phyloP scores from a whole-genome alignment of 2,888 invertebrate genomes.

The Cantharis rufa region DNA sequence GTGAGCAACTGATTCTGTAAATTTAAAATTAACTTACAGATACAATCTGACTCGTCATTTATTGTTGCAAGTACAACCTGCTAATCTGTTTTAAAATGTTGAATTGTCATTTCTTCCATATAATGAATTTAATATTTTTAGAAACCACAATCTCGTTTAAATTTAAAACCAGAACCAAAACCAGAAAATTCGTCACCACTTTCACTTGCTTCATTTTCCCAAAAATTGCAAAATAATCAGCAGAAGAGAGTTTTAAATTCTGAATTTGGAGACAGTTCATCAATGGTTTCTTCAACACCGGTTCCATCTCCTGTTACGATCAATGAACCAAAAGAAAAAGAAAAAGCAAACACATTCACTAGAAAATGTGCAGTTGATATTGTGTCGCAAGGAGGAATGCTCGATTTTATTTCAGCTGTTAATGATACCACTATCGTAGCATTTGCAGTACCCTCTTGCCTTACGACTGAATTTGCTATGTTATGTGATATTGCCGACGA shows the following conservation, averaged over 20 bases:
- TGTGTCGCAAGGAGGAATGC: neutral
- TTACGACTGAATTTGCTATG: neutral
- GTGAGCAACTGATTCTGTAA: no score
- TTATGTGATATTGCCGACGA: conserved; percentile 16
- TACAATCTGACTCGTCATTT: no score
- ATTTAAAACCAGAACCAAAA: neutral
- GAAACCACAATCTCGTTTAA: neutral
- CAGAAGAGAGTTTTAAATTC: neutral
- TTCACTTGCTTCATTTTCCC: neutral
- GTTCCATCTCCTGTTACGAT: neutral
- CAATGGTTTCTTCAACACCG: neutral
- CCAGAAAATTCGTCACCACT: neutral
- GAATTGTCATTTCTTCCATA: no score
- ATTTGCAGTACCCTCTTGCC: conserved; percentile 5
- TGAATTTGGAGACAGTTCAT: neutral
- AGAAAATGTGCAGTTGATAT: conserved; percentile 11
- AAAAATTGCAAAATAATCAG: neutral
- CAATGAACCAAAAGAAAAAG: neutral
- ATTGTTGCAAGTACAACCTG: no score
- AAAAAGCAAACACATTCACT: no score
- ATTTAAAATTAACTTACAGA: no score
- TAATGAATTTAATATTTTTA: neutral
- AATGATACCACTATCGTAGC: conserved; percentile 17
- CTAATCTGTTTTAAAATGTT: no score
- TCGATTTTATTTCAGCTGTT: conserved; percentile 7